These are phyloP conservation scores for Anaspis maculata DNA, from an alignment of 2,888 invertebrate genomes.

Conservation along the genomic window DNA sequence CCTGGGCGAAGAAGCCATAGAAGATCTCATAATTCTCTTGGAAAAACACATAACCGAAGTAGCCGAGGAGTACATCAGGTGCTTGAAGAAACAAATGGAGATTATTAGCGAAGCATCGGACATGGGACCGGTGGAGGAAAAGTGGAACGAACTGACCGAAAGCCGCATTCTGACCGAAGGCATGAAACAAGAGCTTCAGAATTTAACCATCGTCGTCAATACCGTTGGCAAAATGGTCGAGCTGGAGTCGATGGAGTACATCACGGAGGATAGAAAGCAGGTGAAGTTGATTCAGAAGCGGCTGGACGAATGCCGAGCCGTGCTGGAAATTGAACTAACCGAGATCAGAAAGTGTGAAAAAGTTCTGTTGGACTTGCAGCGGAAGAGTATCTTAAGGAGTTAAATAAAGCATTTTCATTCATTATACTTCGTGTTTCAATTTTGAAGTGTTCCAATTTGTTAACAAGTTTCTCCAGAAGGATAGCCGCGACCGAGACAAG, in stretches of 20 bases:
- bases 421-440: no score
- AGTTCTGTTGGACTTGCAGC: slow-evolving; percentile 29
- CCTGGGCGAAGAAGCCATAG: slow-evolving; percentile 30
- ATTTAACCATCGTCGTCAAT: slow-evolving; percentile 30
- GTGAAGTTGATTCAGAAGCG: slow-evolving; percentile 14
- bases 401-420: slow-evolving; percentile 10
- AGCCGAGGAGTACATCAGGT: slow-evolving; percentile 33
- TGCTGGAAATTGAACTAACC: slow-evolving; percentile 26
- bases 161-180: slow-evolving; percentile 31
- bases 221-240: slow-evolving; percentile 32
- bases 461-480: no score
- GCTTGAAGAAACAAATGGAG: slow-evolving; percentile 35
- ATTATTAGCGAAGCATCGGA: slow-evolving; percentile 27
- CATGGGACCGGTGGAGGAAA: slow-evolving; percentile 28
- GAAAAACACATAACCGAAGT: slow-evolving; percentile 29
- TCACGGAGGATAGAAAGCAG: slow-evolving; percentile 12
- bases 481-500: no score
- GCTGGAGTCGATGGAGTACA: slow-evolving; percentile 21
- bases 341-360: slow-evolving; percentile 32
- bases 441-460: no score
- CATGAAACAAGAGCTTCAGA: slow-evolving; percentile 31
- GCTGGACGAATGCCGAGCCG: slow-evolving; percentile 27
- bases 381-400: slow-evolving; percentile 26
- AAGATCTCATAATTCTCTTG: slow-evolving; percentile 32
- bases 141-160: slow-evolving; percentile 34